Evolutionary conservation across 2,888 invertebrate species (phyloP).

Genomic region (Marronus borbonicus): DNA sequence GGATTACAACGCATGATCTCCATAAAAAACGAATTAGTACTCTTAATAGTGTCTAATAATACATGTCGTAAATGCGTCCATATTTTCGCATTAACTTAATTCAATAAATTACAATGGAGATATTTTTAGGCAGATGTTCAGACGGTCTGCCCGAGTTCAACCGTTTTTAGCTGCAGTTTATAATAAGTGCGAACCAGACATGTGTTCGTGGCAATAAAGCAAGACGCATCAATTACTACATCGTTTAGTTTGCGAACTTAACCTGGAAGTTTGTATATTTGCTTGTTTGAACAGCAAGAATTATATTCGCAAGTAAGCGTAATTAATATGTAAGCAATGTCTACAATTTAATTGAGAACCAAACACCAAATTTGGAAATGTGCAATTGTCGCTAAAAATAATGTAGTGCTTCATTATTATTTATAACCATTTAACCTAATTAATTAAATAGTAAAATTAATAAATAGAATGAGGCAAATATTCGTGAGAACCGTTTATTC

Average conservation of each 20-base stretch:
- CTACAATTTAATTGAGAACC: no score
- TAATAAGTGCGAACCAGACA: conserved; percentile 33
- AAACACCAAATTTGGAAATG: no score
- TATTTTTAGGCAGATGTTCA: conserved; percentile 49
- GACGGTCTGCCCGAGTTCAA: conserved; percentile 33
- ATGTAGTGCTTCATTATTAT: neutral
- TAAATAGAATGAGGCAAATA: neutral
- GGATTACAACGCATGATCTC: neutral
- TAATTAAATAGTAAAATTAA: neutral
- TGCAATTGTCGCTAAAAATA: no score
- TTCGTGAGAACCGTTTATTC: neutral
- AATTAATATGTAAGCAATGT: no score
- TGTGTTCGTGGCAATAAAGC: conserved; percentile 39
- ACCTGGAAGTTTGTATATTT: neutral
- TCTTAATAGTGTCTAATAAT: conserved; percentile 21
- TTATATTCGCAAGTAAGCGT: no score
- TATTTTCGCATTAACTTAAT: conserved; percentile 44
- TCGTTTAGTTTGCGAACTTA: neutral
- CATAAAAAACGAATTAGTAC: neutral
- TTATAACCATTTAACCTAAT: neutral
- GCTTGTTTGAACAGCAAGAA: neutral
- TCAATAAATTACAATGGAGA: conserved; percentile 42
- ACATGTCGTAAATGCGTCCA: conserved; percentile 18
- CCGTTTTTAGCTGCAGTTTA: conserved; percentile 37
- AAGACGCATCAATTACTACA: neutral